These are phyloP conservation scores for Drosophila basisetae DNA, from an alignment of 2,888 invertebrate species.

Conservation along the genomic window DNA sequence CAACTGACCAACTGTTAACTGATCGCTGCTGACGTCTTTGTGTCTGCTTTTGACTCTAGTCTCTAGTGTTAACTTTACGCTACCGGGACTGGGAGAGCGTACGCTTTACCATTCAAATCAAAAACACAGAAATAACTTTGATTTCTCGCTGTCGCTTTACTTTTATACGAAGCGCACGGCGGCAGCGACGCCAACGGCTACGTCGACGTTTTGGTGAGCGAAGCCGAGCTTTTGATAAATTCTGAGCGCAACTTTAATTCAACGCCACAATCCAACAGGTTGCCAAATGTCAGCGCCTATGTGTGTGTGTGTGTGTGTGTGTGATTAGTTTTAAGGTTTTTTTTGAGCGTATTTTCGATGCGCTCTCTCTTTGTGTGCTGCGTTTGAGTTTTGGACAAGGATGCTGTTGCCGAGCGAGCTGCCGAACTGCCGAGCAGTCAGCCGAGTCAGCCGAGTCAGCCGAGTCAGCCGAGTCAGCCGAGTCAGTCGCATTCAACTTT, in stretches of 20 bases:
- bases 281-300: conserved; percentile 46
- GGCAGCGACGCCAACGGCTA: conserved; percentile 36
- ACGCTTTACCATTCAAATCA: conserved; percentile 83
- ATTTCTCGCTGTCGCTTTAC: conserved; percentile 83
- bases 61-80: conserved; percentile 57
- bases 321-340: background rate
- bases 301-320: conserved; percentile 9
- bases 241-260: conserved; percentile 69
- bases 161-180: conserved; percentile 82
- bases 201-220: conserved; percentile 58
- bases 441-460: conserved; percentile 1
- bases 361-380: conserved; percentile 42
- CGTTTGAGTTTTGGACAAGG: conserved; percentile 49
- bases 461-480: conserved; percentile 11
- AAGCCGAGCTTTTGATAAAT: conserved; percentile 69
- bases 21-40: conserved; percentile 34
- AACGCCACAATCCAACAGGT: conserved; percentile 56
- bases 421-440: conserved; percentile 5
- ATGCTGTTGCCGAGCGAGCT: conserved; percentile 35
- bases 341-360: conserved; percentile 12
- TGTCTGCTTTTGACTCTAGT: conserved; percentile 20
- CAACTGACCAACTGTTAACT: conserved; percentile 48
- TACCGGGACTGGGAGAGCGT: conserved; percentile 66
- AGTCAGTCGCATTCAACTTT: conserved; percentile 34
- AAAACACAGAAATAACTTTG: conserved; percentile 85